Base-by-base conservation (phyloP, 2,888 invertebrate species). In the Podabrus alpinus region DNA sequence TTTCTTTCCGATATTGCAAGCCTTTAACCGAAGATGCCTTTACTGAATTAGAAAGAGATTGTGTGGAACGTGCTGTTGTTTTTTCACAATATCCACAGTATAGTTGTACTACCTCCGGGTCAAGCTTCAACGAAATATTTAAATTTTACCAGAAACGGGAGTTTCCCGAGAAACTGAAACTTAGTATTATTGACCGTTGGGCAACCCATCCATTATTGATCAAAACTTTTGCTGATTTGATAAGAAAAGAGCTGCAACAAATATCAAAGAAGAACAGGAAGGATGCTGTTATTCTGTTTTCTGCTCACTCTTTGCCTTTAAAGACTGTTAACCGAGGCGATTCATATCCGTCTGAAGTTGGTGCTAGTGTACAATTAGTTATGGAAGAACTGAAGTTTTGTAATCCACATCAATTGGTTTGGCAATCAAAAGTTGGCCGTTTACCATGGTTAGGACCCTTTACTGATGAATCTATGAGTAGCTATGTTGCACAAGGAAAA, bases 31-130 rank as follows among this genome's bases (percentile, higher is more conserved):
- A 95, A 74, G 92, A 94, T 21, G 92, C 97, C 0, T 89, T 98
- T 61, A 88, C 90, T 9, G 88, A 93, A 84, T 90, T 98, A 79
- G 95, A 97, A 87, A 91, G 92, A 66, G 98, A 98, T 85, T 94
- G 93, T 0, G 91, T 95, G 0, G 90, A 96, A 80, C 90, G 94
- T 68, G 94, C 93, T 0, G 91, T 99, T 0, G 92, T 98, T 73
- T 98, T 99, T 88, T 97, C 97, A 0, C 98, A 98, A 85, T 98
- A 98, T 87, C 98, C 98, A 0, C 98, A 99, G 83, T 99, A 98
- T 86, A 97, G 97, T 83, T 99, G 98, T 86, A 97, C 98, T 0
- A 98, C 98, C 0, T 94, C 96, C 2, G 98, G 98, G 0, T 98
- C 98, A 13, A 98, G 98, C 88, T 92, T 98, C 73, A 98, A 97